Evolutionary conservation across 2,113 vertebrate species (phyloP).

Genomic region (Lepisosteus oculatus): DNA sequence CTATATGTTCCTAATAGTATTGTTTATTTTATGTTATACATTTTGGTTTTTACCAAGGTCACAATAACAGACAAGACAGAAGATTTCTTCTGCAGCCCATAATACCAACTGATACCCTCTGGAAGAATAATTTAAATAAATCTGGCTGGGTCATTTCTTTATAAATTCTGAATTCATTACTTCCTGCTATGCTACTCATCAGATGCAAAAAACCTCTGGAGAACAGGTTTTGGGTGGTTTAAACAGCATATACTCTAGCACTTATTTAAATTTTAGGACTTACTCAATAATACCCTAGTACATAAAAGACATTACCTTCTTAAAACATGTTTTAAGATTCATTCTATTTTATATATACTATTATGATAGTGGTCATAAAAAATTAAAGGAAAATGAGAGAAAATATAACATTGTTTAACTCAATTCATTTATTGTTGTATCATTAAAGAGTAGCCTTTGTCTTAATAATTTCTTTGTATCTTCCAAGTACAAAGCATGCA

Average conservation of each 20-base stretch:
- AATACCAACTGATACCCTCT: not conserved
- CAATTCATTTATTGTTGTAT: too few relatives aligned
- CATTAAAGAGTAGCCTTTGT: too few relatives aligned
- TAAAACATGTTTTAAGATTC: too few relatives aligned
- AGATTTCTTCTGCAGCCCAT: conserved; percentile 5
- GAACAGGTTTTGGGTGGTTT: not conserved
- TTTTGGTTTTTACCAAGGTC: not conserved
- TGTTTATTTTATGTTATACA: not conserved
- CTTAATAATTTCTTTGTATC: too few relatives aligned
- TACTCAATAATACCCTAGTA: too few relatives aligned
- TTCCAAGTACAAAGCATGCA: too few relatives aligned
- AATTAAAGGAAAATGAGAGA: too few relatives aligned
- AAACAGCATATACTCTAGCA: not conserved
- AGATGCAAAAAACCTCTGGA: not conserved
- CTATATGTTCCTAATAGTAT: not conserved
- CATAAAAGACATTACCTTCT: too few relatives aligned
- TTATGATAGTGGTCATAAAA: too few relatives aligned
- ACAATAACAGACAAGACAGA: not conserved
- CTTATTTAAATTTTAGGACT: too few relatives aligned
- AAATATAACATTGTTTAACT: too few relatives aligned
- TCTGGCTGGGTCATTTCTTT: not conserved
- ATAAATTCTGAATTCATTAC: not conserved
- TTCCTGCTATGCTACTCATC: not conserved
- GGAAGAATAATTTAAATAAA: conserved; percentile 8
- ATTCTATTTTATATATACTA: too few relatives aligned